Conservation (phyloP, 37 sponge, comb jelly and placozoan genomes). For the Halisarca cf. caerulea region DNA sequence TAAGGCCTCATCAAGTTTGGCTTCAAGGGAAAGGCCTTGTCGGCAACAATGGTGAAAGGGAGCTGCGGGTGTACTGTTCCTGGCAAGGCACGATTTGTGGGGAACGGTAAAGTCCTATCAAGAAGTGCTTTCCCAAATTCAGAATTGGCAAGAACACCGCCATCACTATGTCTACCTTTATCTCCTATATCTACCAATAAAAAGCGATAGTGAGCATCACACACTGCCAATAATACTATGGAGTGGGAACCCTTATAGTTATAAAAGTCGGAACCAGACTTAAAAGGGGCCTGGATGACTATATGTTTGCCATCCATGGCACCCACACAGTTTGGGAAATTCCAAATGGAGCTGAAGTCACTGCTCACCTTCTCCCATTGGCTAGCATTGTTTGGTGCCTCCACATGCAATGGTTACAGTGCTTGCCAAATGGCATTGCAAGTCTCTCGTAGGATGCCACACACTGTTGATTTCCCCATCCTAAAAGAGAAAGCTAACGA, state of each 20-base stretch:
- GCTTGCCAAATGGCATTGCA: slow-evolving; percentile 25
- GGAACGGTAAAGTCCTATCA: neutral
- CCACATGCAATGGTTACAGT: no score
- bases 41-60: slow-evolving; percentile 9
- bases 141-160: slow-evolving; percentile 9
- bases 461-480: no score
- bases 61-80: neutral
- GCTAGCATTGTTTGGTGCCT: neutral
- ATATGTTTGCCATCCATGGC: slow-evolving; percentile 36
- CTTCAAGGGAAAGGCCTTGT: slow-evolving; percentile 14
- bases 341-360: neutral
- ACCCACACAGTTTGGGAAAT: slow-evolving; percentile 37
- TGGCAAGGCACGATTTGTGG: neutral
- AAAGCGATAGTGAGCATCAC: neutral
- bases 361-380: neutral
- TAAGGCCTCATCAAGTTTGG: neutral
- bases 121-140: no score
- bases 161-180: no score
- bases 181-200: slow-evolving; percentile 11
- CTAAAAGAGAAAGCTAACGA: no score
- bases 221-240: no score
- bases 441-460: slow-evolving; percentile 56
- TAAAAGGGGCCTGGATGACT: slow-evolving; percentile 24
- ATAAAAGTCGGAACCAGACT: slow-evolving; percentile 3
- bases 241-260: no score